Evolutionary conservation across 2,888 invertebrate species (phyloP), one percentile per base, ranked within the genome.

Genomic region (Ophonus ardosiacus): DNA sequence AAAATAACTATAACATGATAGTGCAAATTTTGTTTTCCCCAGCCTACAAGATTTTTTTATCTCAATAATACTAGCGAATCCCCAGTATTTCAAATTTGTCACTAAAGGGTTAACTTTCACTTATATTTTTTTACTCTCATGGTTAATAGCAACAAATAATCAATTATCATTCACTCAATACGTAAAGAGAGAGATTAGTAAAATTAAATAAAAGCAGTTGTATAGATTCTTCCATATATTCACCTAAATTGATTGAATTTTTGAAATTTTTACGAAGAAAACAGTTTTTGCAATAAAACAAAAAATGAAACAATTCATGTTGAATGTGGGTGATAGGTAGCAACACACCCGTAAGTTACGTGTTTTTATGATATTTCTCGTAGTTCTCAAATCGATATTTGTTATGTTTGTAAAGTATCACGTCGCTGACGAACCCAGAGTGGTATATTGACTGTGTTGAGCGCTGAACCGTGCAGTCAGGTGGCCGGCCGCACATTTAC

Each of bases 401-500:
- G 31, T 85, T 43, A 84, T 85, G 85, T 85, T 85, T 85, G 85
- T 85, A 84, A 79, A 61, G 78, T 79, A 79, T 57, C 85, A 57
- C 80, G 78, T 80, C 76, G 80, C 68, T 80, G 80, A 74, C 71
- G 43, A 74, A 74, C 71, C 71, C 71, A 74, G 57, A 31, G 80
- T 85, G 38, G 85, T 71, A 85, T 85, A 80, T 85, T 85, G 85
- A 85, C 85, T 85, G 80, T 71, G 65, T 18, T 38, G 71, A 31
- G 85, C 85, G 71, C 65, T 80, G 71, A 80, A 85, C 59, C 85
- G 85, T 85, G 57, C 57, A 85, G 78, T 84, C 84, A 84, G 84
- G 84, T 79, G 84, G 57, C 43, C 76, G 59, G 84, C 56, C 18
- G 59, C 76, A 74, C 82, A 71, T 82, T 51, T 82, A 71, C 76